Evolutionary conservation across 1,140 invertebrate species (phyloP).

Genomic region (Sycobia sp.): DNA sequence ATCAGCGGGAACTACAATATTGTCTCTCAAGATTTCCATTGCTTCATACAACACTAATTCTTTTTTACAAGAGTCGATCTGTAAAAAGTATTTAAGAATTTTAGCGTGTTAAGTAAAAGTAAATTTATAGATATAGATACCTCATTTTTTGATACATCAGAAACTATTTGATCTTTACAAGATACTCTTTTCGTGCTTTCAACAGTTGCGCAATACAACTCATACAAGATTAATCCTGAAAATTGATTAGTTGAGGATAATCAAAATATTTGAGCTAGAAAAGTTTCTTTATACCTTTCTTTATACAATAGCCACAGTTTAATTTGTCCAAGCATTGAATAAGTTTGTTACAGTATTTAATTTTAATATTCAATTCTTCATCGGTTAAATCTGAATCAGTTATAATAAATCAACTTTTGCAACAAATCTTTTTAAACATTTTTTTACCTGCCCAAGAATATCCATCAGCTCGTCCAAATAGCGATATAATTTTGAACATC

Average conservation of each 20-base stretch:
- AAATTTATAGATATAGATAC: background rate
- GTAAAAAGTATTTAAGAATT: slow-evolving; percentile 16
- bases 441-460: slow-evolving; percentile 45
- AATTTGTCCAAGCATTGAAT: slow-evolving; percentile 43
- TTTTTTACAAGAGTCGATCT: slow-evolving; percentile 32
- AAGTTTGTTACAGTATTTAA: slow-evolving; percentile 47
- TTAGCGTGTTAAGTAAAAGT: background rate
- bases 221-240: slow-evolving; percentile 52
- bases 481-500: slow-evolving; percentile 49
- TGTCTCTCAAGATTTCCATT: slow-evolving; percentile 46
- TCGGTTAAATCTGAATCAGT: slow-evolving; percentile 47
- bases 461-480: slow-evolving; percentile 43
- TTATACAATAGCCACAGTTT: slow-evolving; percentile 49
- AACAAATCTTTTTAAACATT: background rate
- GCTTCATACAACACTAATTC: slow-evolving; percentile 40
- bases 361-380: slow-evolving; percentile 46
- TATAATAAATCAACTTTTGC: background rate
- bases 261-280: background rate
- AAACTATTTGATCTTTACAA: background rate
- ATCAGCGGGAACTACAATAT: slow-evolving; percentile 39
- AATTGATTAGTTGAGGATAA: too few species aligned
- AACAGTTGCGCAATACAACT: slow-evolving; percentile 47
- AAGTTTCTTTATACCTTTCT: slow-evolving; percentile 44
- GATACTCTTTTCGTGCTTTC: slow-evolving; percentile 41
- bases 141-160: background rate